Percentiles rank a stretch among this genome's conserved stretches.
Evolutionary conservation across 2,797 vertebrate species (phyloP).

Genomic region (Propithecus perrieri): DNA sequence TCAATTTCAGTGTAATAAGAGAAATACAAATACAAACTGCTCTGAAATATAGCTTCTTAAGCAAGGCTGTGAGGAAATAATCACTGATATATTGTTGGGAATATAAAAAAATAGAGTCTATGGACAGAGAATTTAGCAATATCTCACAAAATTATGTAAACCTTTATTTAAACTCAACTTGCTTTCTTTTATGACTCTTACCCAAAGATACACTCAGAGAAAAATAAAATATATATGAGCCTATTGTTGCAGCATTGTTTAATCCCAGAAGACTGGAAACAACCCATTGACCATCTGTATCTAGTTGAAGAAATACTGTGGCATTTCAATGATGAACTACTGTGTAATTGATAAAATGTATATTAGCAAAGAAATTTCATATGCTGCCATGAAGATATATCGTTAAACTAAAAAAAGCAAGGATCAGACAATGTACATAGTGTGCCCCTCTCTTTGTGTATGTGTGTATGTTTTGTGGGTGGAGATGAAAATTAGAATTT

Average conservation of each 20-base stretch:
- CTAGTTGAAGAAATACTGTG: neutral
- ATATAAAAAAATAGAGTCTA: neutral
- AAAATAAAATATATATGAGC: neutral
- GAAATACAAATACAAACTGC: neutral
- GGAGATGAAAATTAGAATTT: neutral
- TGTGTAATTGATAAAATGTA: neutral
- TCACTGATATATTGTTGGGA: neutral
- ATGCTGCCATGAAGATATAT: neutral
- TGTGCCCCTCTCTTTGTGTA: neutral
- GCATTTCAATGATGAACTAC: neutral
- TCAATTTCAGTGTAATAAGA: neutral
- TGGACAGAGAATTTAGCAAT: neutral
- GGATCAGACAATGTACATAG: neutral
- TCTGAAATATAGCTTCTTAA: neutral
- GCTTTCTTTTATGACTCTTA: neutral
- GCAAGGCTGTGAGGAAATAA: neutral
- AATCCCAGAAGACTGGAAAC: neutral
- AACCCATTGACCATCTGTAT: neutral
- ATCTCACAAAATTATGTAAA: slow-evolving; percentile 6
- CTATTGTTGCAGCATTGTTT: neutral
- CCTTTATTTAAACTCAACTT: neutral
- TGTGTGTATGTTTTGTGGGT: neutral
- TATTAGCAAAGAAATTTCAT: neutral
- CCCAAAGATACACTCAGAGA: neutral
- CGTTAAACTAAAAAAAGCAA: neutral